phyloP scores from a whole-genome alignment of 1,140 invertebrate genomes.

The Tetraneura akinire region DNA sequence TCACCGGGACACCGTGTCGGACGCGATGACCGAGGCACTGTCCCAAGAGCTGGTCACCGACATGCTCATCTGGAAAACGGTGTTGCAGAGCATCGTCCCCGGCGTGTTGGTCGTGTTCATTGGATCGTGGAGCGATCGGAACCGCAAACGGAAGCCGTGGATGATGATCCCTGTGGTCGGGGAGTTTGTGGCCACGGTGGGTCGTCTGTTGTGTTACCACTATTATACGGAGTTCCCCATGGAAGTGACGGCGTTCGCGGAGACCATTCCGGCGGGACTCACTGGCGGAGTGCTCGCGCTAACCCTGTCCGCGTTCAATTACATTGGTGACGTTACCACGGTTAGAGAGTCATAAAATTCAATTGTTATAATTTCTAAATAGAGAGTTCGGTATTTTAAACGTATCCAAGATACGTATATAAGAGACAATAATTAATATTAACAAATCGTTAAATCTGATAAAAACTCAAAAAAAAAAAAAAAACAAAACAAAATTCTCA shows the following conservation, averaged over 20 bases:
- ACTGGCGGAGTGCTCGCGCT: constrained; percentile 83
- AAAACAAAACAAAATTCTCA: too few relatives aligned
- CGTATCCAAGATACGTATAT: too few relatives aligned
- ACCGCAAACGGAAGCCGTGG: constrained; percentile 76
- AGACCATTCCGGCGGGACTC: constrained; percentile 74
- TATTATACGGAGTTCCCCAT: constrained; percentile 69
- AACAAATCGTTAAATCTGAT: too few relatives aligned
- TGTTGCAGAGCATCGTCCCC: constrained; percentile 75
- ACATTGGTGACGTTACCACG: constrained; percentile 73
- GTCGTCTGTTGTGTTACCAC: constrained; percentile 75
- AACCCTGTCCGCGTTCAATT: constrained; percentile 88
- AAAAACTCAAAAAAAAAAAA: too few relatives aligned
- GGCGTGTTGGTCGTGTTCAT: constrained; percentile 75
- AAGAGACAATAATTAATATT: too few relatives aligned
- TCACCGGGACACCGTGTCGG: constrained; percentile 61
- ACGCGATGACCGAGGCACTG: constrained; percentile 68
- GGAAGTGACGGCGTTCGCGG: constrained; percentile 73
- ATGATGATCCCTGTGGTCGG: constrained; percentile 80
- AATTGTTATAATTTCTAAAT: too few relatives aligned
- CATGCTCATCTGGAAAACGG: constrained; percentile 78
- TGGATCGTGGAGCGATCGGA: constrained; percentile 62
- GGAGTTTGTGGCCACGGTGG: constrained; percentile 74
- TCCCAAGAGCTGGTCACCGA: constrained; percentile 75
- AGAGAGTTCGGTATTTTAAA: too few relatives aligned
- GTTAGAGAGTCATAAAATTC: background rate